These are phyloP conservation scores for Drosophila pectinifera DNA, from an alignment of 1,140 invertebrate species.

Conservation along the genomic window DNA sequence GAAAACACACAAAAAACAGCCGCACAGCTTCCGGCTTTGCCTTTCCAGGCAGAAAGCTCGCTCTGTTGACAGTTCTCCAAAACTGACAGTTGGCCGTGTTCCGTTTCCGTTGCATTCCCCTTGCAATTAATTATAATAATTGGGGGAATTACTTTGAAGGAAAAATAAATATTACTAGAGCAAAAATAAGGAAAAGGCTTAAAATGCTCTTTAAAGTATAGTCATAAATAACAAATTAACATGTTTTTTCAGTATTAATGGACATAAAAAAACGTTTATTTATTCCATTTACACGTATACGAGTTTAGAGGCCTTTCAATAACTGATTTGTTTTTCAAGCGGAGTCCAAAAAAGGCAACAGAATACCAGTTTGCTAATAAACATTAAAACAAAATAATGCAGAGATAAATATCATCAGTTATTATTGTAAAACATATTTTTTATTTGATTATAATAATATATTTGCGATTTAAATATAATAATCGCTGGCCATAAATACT, in stretches of 20 bases:
- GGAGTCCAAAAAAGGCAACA: no score
- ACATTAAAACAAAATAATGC: background rate
- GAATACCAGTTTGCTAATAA: no score
- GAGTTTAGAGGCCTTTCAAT: no score
- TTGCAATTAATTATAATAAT: background rate
- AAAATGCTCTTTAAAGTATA: background rate
- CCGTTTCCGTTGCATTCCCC: constrained; percentile 50
- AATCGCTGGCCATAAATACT: no score
- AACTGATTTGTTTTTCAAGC: background rate
- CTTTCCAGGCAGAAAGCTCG: constrained; percentile 50
- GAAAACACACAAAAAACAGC: background rate
- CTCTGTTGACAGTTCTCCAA: constrained; percentile 41
- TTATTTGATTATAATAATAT: no score
- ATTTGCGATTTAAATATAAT: no score
- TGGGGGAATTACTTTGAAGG: background rate
- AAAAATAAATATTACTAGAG: background rate
- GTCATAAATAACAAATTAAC: background rate
- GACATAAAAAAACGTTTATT: background rate
- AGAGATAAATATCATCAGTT: background rate
- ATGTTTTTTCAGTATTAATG: no score
- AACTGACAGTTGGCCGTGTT: constrained; percentile 49
- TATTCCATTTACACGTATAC: background rate
- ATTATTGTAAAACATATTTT: background rate
- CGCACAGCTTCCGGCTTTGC: constrained; percentile 58
- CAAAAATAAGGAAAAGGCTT: background rate